These are phyloP conservation scores for Cynodonichthys magdalenae DNA, from an alignment of 2,797 vertebrate species.

Conservation along the genomic window DNA sequence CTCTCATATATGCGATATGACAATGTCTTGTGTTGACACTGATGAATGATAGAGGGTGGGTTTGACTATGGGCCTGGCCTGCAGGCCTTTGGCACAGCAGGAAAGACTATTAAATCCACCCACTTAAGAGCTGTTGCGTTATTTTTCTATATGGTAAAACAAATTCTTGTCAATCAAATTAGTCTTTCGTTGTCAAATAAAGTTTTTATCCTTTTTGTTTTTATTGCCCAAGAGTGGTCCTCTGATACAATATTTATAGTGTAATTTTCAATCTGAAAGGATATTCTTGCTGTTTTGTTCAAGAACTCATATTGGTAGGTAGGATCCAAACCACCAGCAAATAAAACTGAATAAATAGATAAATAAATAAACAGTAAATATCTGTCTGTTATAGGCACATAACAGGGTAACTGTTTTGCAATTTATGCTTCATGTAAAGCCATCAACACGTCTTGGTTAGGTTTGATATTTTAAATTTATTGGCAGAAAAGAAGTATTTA, in stretches of 20 bases:
- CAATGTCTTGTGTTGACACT: conserved; percentile 57
- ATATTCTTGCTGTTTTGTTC: conserved; percentile 36
- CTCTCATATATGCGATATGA: conserved; percentile 43
- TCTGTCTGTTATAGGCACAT: conserved; percentile 56
- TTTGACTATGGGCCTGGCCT: conserved; percentile 35
- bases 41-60: conserved; percentile 46
- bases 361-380: conserved; percentile 24
- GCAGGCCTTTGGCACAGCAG: conserved; percentile 28
- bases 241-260: conserved; percentile 37
- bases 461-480: conserved; percentile 14
- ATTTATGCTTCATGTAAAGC: conserved; percentile 30
- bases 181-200: conserved; percentile 40
- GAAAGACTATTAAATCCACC: conserved; percentile 42
- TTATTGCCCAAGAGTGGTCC: conserved; percentile 19
- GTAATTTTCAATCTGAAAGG: conserved; percentile 25
- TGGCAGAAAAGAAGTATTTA: conserved; percentile 43
- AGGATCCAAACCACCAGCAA: conserved; percentile 56
- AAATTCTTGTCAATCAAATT: conserved; percentile 67
- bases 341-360: too few relatives aligned
- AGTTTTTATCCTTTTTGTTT: conserved; percentile 15
- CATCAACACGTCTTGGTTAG: conserved; percentile 32
- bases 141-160: conserved; percentile 61
- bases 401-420: conserved; percentile 46
- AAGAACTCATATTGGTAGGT: conserved; percentile 29
- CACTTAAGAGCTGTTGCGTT: conserved; percentile 43